A percentile compares a stretch with the other conserved stretches of the same genome.
phyloP scores from a whole-genome alignment of 2,888 invertebrate genomes.

The Lycocerus yunnanus region DNA sequence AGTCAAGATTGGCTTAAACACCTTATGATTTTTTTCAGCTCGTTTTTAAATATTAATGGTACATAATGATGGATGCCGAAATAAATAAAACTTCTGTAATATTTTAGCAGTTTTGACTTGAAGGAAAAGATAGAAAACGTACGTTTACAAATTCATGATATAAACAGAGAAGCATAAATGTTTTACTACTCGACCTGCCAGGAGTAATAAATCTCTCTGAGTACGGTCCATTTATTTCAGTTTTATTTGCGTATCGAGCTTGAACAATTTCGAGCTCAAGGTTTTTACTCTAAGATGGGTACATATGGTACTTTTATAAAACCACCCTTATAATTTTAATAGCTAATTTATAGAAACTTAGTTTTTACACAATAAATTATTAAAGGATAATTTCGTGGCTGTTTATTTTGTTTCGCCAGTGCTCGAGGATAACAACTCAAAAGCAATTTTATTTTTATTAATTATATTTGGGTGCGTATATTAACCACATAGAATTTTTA shows the following conservation, averaged over 20 bases:
- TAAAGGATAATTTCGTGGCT: not conserved
- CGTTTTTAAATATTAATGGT: not conserved
- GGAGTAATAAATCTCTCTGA: slow-evolving; percentile 41
- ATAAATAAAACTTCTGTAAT: not conserved
- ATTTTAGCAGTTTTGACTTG: not conserved
- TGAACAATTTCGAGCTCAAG: slow-evolving; percentile 26
- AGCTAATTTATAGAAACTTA: not conserved
- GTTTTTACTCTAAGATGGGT: slow-evolving; percentile 21
- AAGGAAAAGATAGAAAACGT: slow-evolving; percentile 4
- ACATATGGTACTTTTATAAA: not conserved
- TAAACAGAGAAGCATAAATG: slow-evolving; percentile 31
- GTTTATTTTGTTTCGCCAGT: not conserved
- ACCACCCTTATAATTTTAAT: not conserved
- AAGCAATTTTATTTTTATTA: not conserved
- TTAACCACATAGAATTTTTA: too few species aligned
- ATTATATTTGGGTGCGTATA: not conserved
- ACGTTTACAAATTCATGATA: slow-evolving; percentile 27
- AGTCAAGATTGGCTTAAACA: too few species aligned
- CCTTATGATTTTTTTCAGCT: not conserved
- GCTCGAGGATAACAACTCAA: not conserved
- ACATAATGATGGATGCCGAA: not conserved
- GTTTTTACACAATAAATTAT: not conserved
- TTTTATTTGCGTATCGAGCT: slow-evolving; percentile 46
- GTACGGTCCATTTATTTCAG: slow-evolving; percentile 46
- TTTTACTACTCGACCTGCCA: slow-evolving; percentile 42